Conservation (phyloP, 2,888 invertebrate species). For the Clunio marinus region DNA sequence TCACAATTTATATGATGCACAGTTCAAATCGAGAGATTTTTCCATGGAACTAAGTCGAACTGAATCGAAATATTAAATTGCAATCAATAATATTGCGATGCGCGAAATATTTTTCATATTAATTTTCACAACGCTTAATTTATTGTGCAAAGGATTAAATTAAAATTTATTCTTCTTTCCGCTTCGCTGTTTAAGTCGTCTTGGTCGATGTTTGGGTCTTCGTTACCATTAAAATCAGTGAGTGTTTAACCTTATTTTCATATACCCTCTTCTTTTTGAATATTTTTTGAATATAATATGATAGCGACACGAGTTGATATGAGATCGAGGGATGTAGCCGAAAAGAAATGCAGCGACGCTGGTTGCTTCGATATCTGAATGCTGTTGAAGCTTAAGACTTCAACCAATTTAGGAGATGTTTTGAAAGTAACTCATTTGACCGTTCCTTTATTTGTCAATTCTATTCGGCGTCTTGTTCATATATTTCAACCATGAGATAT, state of each 20-base stretch:
- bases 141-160: slow-evolving; percentile 29
- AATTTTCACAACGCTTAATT: slow-evolving; percentile 19
- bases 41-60: background rate
- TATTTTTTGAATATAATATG: slow-evolving; percentile 9
- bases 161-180: slow-evolving; percentile 12
- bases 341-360: background rate
- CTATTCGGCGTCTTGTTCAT: background rate
- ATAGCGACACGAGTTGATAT: slow-evolving; percentile 17
- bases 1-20: slow-evolving; percentile 10
- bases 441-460: slow-evolving; percentile 13
- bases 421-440: background rate
- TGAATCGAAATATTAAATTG: slow-evolving; percentile 21
- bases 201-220: background rate
- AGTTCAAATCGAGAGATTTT: background rate
- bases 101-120: background rate
- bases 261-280: too few relatives aligned
- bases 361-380: background rate
- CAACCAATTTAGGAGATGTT: background rate
- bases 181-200: background rate
- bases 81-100: slow-evolving; percentile 21
- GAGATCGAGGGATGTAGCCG: too few relatives aligned
- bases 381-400: background rate
- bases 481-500: slow-evolving; percentile 27
- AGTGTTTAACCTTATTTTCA: too few relatives aligned
- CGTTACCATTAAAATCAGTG: too few relatives aligned